Evolutionary conservation across 2,797 vertebrate species (phyloP), one percentile per base, ranked within the genome.

Genomic region (Microcaecilia unicolor): DNA sequence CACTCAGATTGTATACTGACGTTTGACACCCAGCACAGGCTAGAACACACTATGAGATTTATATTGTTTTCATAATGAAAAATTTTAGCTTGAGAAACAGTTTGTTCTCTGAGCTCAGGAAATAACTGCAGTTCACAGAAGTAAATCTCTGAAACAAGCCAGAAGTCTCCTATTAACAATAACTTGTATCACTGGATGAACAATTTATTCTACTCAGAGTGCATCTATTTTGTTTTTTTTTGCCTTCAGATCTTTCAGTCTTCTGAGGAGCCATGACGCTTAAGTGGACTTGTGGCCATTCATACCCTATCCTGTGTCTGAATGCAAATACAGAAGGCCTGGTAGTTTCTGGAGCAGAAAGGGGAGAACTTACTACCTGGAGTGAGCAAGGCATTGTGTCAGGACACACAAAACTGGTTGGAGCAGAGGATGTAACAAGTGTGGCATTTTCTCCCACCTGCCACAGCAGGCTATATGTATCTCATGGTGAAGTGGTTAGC

Each of bases 261-360:
- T 22, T 9, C 5, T 10, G 34, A 9, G 47, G 37, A 48, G 81
- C 36, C 27, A 94, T 97, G 91, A 81, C 89, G 18, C 62, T 45
- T 11, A 74, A 55, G 54, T 99, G 95, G 96, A 47, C 15, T 1
- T 80, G 64, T 1, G 91, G 88, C 7, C 92, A 94, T 42, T 81
- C 80, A 6, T 62, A 64, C 10, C 33, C 91, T 5, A 40, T 98
- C 11, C 64, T 98, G 30, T 94, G 92, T 48, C 72, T 93, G 3
- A 55, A 55, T 2, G 70, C 70, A 2, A 87, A 67, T 51, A 41
- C 61, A 0, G 85, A 91, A 2, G 82, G 83, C 15, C 54, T 91
- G 19, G 67, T 95, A 6, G 92, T 80, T 12, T 96, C 92, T 2
- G 92, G 93, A 3, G 89, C 84, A 0, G 93, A 97, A 61, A 64